A percentile compares a stretch with the other conserved stretches of the same genome.
Evolutionary conservation across 92 coral and sea anemone genomes (phyloP).

Genomic region (Actinostola sp.): DNA sequence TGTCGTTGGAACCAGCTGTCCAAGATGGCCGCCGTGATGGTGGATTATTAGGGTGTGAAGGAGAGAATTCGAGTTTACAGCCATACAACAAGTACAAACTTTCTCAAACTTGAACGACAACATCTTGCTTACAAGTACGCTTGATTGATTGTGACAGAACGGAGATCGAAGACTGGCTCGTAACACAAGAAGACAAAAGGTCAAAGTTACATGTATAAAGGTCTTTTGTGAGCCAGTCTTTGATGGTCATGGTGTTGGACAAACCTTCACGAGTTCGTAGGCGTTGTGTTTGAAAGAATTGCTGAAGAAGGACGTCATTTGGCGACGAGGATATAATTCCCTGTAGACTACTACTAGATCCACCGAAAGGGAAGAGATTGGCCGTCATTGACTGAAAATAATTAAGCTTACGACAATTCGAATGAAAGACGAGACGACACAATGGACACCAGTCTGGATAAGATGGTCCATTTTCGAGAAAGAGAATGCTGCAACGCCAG

Average conservation of each 20-base stretch:
- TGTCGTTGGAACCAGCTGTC: constrained; percentile 34
- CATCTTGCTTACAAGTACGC: neutral
- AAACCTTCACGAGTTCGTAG: too few relatives aligned
- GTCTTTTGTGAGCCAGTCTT: too few relatives aligned
- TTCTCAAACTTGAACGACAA: neutral
- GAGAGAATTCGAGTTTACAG: neutral
- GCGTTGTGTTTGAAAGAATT: too few relatives aligned
- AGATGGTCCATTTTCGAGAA: constrained; percentile 44
- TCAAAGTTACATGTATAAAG: too few relatives aligned
- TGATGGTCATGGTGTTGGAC: too few relatives aligned
- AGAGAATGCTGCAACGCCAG: constrained; percentile 29
- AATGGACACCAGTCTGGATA: constrained; percentile 50
- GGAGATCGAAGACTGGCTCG: neutral
- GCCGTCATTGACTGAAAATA: too few relatives aligned
- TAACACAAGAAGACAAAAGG: neutral
- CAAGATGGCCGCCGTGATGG: constrained; percentile 39
- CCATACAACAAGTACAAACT: neutral
- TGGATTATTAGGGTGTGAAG: constrained; percentile 10
- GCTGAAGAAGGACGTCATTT: too few relatives aligned
- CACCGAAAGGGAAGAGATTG: neutral
- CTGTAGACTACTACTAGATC: too few relatives aligned
- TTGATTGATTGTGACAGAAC: neutral
- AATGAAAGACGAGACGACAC: neutral
- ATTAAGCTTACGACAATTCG: constrained; percentile 5
- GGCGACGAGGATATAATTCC: too few relatives aligned